A percentile compares a stretch with the other conserved stretches of the same genome.
phyloP scores from a whole-genome alignment of 2,888 invertebrate genomes.

The Acanthosepion pharaonis region DNA sequence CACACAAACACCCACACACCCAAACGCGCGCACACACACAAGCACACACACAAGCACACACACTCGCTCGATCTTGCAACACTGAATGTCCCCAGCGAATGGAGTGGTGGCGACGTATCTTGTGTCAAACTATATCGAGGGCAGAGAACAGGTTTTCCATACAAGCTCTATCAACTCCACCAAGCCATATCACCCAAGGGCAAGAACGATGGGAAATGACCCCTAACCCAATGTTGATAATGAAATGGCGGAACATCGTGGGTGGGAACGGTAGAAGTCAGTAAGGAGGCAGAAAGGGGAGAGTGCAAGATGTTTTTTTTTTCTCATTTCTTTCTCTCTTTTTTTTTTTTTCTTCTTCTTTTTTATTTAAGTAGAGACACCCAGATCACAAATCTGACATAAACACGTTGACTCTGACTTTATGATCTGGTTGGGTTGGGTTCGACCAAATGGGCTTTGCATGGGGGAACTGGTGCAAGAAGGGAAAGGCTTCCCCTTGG shows the following conservation, averaged over 20 bases:
- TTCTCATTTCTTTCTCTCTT: no score
- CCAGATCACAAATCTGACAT: neutral
- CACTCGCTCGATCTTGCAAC: neutral
- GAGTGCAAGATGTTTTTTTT: no score
- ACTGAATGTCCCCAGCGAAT: neutral
- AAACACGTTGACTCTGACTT: neutral
- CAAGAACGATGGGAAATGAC: neutral
- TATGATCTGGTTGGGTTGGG: neutral
- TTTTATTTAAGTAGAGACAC: neutral
- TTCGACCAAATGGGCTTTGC: neutral
- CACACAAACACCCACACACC: no score
- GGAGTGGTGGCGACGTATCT: slow-evolving; percentile 47
- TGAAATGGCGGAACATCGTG: neutral
- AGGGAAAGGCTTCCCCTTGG: neutral
- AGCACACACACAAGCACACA: neutral
- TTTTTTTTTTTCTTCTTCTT: no score
- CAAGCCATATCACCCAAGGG: slow-evolving; percentile 36
- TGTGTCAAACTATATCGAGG: slow-evolving; percentile 49
- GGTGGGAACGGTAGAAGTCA: neutral
- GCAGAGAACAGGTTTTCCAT: slow-evolving; percentile 52
- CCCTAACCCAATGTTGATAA: neutral
- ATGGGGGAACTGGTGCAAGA: neutral
- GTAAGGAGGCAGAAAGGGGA: no score
- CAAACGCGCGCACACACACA: neutral
- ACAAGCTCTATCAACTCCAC: slow-evolving; percentile 48